Base-by-base conservation (phyloP, 2,113 vertebrate species). In the Corythoichthys haematopterus region DNA sequence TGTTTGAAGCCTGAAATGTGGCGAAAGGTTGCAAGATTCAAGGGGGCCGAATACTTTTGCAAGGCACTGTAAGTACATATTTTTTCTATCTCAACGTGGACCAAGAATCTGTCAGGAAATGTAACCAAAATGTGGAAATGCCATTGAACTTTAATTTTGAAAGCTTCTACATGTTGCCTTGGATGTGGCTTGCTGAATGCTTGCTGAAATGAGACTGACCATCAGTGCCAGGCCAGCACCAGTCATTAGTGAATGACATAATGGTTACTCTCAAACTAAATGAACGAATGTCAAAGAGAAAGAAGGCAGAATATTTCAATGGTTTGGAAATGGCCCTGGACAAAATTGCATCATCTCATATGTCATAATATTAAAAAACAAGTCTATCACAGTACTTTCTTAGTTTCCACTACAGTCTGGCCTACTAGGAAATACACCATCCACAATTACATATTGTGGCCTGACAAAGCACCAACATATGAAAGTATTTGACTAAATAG, bases 221-320 rank as follows among this genome's bases (percentile, higher is more conserved):
- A 33, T 13, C 15, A 7, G n/a, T 6, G 50, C 50, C 50, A 51
- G 50, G n/a, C 50, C 50, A 51, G 50, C 50, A 51, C 15, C 50
- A n/a, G 50, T 51, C 50, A 51, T 51, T 12, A 57, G 55, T 36
- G 55, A 57, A 57, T 57, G 55, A 35, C 28, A 57, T 57, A 57
- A 57, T 36, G 55, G 4, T 57, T 36, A 36, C 36, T 35, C 28
- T 57, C 28, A 15, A 35, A 57, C 55, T 35, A 57, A 57, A 13
- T 12, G 16, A 7, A 16, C 6, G n/a, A 51, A 36, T 3, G 28
- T 14, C 15, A 56, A 56, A 3, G 53, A 56, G 20, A 33, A 33
- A 35, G 9, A 56, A 35, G 11, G 55, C 36, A 13, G 55, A 57
- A 35, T 57, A 4, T 5, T 57, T 14, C 6, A 57, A 14, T 35